phyloP scores from a whole-genome alignment of 2,888 invertebrate genomes.

The Eudasyphora cyanicolor region DNA sequence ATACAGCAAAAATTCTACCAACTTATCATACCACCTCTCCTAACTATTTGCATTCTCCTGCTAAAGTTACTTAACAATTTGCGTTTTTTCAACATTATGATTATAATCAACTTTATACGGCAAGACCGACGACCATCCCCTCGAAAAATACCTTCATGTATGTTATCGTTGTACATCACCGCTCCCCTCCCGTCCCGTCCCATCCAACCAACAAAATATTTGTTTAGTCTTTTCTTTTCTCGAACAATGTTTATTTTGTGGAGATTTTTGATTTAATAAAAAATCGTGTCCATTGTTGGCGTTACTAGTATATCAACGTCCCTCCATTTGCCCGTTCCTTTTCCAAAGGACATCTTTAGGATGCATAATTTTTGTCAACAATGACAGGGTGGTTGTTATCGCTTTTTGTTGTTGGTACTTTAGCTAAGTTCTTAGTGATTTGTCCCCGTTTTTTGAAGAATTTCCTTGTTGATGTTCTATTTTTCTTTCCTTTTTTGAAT shows the following conservation, averaged over 20 bases:
- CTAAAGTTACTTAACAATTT: background rate
- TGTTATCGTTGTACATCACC: no score
- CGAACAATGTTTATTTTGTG: background rate
- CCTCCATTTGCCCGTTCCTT: background rate
- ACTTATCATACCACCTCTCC: background rate
- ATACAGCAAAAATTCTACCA: no score
- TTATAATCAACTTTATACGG: constrained; percentile 13
- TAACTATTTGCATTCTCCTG: background rate
- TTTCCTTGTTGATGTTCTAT: background rate
- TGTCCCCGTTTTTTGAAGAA: constrained; percentile 3
- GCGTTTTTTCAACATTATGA: constrained; percentile 3
- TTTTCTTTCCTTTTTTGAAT: constrained; percentile 5
- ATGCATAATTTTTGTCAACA: constrained; percentile 28
- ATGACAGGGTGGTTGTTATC: background rate
- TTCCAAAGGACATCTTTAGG: background rate
- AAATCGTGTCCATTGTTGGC: constrained; percentile 12
- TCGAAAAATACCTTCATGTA: no score
- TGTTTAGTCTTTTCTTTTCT: background rate
- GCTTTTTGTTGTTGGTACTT: background rate
- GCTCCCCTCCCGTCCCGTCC: background rate
- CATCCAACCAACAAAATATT: background rate
- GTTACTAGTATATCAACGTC: background rate
- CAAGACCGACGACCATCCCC: background rate
- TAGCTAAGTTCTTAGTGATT: constrained; percentile 1
- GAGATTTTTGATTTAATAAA: constrained; percentile 28